Conservation (phyloP, 1,140 invertebrate species). For the Calliopsis andreniformis region DNA sequence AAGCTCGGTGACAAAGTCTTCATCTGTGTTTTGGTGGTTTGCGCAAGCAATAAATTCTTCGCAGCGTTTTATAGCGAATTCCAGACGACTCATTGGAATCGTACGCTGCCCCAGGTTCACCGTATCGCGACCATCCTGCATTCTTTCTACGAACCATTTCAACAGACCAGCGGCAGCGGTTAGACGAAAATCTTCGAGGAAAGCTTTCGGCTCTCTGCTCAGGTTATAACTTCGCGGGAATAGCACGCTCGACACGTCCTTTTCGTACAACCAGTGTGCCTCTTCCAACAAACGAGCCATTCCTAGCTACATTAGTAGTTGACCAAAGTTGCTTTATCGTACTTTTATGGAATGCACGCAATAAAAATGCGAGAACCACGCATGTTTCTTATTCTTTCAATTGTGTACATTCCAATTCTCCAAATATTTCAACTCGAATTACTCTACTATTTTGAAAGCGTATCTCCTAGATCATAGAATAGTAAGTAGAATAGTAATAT, state of each 20-base stretch:
- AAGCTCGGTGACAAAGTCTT: constrained; percentile 42
- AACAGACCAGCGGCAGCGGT: constrained; percentile 84
- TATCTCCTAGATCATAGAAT: no score
- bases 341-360: background rate
- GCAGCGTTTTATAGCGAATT: constrained; percentile 82
- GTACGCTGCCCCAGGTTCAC: constrained; percentile 53
- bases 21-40: constrained; percentile 83
- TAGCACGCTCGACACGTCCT: constrained; percentile 82
- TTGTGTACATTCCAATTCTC: no score
- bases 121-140: constrained; percentile 64
- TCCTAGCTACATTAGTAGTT: constrained; percentile 78
- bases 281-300: constrained; percentile 84
- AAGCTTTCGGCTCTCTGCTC: constrained; percentile 80
- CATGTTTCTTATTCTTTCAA: no score
- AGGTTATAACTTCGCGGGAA: constrained; percentile 86
- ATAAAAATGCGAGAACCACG: background rate
- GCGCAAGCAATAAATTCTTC: constrained; percentile 80
- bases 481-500: no score
- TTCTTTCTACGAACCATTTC: constrained; percentile 79
- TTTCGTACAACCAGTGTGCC: constrained; percentile 83
- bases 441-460: no score
- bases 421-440: no score
- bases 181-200: constrained; percentile 85
- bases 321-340: background rate
- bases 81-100: constrained; percentile 78